A percentile compares a stretch with the other conserved stretches of the same genome.
phyloP scores from a whole-genome alignment of 2,888 invertebrate genomes.

The Steromphala cineraria region DNA sequence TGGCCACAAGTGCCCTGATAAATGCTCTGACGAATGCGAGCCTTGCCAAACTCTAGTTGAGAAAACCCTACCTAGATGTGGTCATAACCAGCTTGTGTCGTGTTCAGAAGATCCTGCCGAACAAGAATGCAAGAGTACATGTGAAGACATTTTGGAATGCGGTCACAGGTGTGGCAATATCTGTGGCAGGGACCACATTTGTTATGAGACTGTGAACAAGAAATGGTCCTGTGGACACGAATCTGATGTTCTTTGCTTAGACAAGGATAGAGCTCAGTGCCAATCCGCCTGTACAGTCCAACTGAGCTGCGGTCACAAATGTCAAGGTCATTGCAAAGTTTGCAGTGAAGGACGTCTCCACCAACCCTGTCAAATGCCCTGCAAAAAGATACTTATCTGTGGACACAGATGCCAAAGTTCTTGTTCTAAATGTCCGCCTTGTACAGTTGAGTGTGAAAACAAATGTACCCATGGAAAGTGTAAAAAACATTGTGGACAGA shows the following conservation, averaged over 20 bases:
- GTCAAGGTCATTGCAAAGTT: conserved; percentile 73
- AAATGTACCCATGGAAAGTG: conserved; percentile 68
- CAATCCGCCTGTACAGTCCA: conserved; percentile 18
- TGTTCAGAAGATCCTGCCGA: conserved; percentile 68
- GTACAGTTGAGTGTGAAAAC: conserved; percentile 71
- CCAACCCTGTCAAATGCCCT: conserved; percentile 68
- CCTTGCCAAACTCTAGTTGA: conserved; percentile 50
- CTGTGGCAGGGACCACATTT: conserved; percentile 36
- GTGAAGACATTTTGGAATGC: conserved; percentile 10
- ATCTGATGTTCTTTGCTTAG: conserved; percentile 52
- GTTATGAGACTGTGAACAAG: background rate
- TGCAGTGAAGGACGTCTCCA: conserved; percentile 82
- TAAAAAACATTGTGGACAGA: conserved; percentile 57
- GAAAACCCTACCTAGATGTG: conserved; percentile 61
- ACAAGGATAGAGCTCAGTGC: conserved; percentile 53
- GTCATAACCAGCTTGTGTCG: conserved; percentile 57
- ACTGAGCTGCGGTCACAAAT: conserved; percentile 59
- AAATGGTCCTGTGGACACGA: conserved; percentile 54
- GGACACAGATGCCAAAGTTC: conserved; percentile 70
- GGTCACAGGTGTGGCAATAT: conserved; percentile 36
- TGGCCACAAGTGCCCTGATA: conserved; percentile 47
- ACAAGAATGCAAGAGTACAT: conserved; percentile 38
- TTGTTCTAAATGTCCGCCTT: conserved; percentile 73
- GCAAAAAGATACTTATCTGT: conserved; percentile 77
- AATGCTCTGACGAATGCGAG: conserved; percentile 77